Conservation (phyloP, 2,888 invertebrate genomes). For the Acanthococcus lagerstroemiae region DNA sequence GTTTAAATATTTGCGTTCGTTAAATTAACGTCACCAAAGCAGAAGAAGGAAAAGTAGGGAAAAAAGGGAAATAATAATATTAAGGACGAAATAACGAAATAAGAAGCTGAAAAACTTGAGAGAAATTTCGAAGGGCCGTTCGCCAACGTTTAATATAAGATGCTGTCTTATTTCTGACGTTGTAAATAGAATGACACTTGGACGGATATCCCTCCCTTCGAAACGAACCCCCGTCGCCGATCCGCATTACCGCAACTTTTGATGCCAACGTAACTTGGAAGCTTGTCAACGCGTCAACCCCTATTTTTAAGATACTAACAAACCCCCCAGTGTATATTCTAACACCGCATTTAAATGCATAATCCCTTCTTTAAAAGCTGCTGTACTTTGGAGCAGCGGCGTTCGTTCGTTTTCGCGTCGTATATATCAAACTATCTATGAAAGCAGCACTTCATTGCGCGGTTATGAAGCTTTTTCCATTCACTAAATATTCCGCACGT, state of each 20-base stretch:
- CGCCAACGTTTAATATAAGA: slow-evolving; percentile 30
- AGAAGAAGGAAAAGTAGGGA: too few relatives aligned
- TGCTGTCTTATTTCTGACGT: slow-evolving; percentile 27
- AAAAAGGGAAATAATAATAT: too few relatives aligned
- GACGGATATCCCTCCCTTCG: slow-evolving; percentile 14
- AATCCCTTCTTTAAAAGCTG: slow-evolving; percentile 30
- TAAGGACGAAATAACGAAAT: too few relatives aligned
- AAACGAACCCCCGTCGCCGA: slow-evolving; percentile 10
- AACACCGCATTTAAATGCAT: slow-evolving; percentile 31
- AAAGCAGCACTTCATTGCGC: too few relatives aligned
- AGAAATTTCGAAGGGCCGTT: slow-evolving; percentile 11
- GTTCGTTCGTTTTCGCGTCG: too few relatives aligned
- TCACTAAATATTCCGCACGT: too few relatives aligned
- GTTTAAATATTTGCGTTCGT: too few relatives aligned
- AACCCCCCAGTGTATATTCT: slow-evolving; percentile 28
- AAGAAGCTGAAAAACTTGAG: too few relatives aligned
- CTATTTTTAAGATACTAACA: slow-evolving; percentile 30
- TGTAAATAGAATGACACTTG: slow-evolving; percentile 30
- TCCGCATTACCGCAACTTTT: slow-evolving; percentile 29
- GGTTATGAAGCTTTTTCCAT: too few relatives aligned
- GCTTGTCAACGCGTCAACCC: slow-evolving; percentile 32
- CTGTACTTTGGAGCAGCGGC: too few relatives aligned
- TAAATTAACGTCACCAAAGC: too few relatives aligned
- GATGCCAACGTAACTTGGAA: slow-evolving; percentile 32
- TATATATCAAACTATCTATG: too few relatives aligned